Percentiles rank a stretch among this genome's conserved stretches.
phyloP scores from a whole-genome alignment of 2,113 vertebrate species.

The rat (Rattus norvegicus) region DNA sequence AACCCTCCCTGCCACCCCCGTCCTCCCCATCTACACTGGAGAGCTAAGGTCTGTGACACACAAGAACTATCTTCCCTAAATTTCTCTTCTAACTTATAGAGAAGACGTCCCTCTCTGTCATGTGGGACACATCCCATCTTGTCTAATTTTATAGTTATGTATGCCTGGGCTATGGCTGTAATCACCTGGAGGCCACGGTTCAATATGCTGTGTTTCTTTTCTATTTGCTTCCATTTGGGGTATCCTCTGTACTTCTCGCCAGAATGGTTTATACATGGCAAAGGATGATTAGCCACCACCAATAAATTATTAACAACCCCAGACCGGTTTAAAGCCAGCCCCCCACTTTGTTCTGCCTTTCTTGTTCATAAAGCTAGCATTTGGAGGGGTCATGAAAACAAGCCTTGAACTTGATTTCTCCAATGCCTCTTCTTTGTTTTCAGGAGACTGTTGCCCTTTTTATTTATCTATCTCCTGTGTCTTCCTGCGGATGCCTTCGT shows the following conservation, averaged over 20 bases:
- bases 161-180: neutral
- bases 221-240: neutral
- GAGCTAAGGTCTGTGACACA: neutral
- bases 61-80: neutral
- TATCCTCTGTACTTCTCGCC: neutral
- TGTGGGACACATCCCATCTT: neutral
- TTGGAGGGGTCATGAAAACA: neutral
- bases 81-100: conserved; percentile 35
- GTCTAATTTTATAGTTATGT: neutral
- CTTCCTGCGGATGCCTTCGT: neutral
- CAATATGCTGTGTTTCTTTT: neutral
- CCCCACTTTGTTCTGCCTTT: neutral
- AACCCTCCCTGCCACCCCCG: too few species aligned
- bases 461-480: neutral
- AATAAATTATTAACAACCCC: conserved; percentile 20
- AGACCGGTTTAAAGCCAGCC: neutral
- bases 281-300: neutral
- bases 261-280: conserved; percentile 8
- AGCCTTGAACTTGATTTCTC: neutral
- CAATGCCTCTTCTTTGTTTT: neutral
- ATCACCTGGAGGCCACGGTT: neutral
- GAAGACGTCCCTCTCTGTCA: neutral
- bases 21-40: neutral
- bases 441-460: neutral
- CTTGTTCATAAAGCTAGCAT: neutral